phyloP scores from a whole-genome alignment of 2,113 vertebrate species.

The Archocentrus centrarchus region DNA sequence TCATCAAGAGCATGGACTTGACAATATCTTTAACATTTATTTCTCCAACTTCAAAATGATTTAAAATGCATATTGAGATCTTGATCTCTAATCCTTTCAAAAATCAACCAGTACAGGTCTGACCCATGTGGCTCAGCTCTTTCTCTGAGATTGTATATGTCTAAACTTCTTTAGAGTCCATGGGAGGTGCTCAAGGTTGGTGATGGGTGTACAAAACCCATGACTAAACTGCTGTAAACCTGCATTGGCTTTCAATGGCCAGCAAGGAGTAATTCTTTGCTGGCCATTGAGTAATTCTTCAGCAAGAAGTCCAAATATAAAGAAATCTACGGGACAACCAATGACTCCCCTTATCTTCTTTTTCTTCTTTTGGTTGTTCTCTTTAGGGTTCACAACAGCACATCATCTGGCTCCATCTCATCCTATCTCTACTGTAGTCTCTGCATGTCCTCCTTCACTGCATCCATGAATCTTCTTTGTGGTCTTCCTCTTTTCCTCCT shows the following conservation, averaged over 20 bases:
- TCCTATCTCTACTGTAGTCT: not conserved
- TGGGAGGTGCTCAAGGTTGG: not conserved
- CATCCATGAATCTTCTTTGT: not conserved
- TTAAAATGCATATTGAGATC: not conserved
- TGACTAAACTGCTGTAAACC: not conserved
- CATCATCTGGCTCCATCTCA: not conserved
- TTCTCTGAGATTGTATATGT: no score
- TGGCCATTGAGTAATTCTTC: no score
- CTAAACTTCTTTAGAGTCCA: not conserved
- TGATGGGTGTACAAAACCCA: not conserved
- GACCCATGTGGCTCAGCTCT: not conserved
- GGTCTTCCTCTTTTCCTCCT: not conserved
- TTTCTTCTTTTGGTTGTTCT: not conserved
- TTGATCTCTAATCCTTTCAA: not conserved
- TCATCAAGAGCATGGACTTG: not conserved
- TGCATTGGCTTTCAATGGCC: not conserved
- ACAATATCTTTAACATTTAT: not conserved
- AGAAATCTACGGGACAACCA: not conserved
- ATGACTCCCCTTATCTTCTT: not conserved
- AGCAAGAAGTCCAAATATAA: no score
- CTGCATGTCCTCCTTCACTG: not conserved
- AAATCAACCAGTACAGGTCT: not conserved
- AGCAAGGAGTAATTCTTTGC: not conserved
- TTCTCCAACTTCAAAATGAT: not conserved
- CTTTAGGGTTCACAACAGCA: not conserved